Base-by-base conservation (phyloP, 2,888 invertebrate species). In the Xiphydria camelus region DNA sequence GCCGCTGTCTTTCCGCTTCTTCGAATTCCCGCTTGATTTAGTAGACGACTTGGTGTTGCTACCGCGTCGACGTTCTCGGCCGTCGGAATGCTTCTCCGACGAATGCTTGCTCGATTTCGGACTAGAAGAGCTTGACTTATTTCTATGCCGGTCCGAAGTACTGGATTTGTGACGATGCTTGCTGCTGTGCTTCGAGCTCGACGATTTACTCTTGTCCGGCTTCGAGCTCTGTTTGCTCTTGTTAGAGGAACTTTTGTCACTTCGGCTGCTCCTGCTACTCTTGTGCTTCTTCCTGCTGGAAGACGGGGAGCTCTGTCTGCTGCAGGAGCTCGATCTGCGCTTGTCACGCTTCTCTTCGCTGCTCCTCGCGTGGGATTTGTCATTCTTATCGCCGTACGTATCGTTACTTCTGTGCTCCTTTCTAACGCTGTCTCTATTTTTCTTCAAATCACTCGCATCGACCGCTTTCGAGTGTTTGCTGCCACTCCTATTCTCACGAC, bases 1-100 rank as follows among this genome's bases (percentile, higher is more conserved):
- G 31, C 62, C 48, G 39, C 51, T 60, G 51, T 49, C 64, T 9
- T 54, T 57, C 22, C 57, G 55, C 23, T 58, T 68, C 51, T 29
- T 43, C 3, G 56, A 57, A 40, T 51, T 59, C 43, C 51, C 62
- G 21, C 46, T 48, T 4, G 61, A 57, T 34, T 47, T 57, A 2
- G 59, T 12, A 14, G 45, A 46, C 4, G 47, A 48, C 12, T 50
- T 53, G 38, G 58, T 68, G 49, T 69, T 65, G 59, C 74, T 58
- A 55, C 65, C 63, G 19, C 57, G 56, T 2, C 59, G 59, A 23
- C 43, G 37, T 23, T 49, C 55, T 19, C 41, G 59, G 6, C 65
- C 64, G 4, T 64, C 57, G 19, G 56, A 64, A 40, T 62, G 60
- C 40, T 63, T 70, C 48, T 70, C 51, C 46, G 65, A 64, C 41